Conservation (phyloP, 2,888 invertebrate species). For the Ennomos fuscantarius region DNA sequence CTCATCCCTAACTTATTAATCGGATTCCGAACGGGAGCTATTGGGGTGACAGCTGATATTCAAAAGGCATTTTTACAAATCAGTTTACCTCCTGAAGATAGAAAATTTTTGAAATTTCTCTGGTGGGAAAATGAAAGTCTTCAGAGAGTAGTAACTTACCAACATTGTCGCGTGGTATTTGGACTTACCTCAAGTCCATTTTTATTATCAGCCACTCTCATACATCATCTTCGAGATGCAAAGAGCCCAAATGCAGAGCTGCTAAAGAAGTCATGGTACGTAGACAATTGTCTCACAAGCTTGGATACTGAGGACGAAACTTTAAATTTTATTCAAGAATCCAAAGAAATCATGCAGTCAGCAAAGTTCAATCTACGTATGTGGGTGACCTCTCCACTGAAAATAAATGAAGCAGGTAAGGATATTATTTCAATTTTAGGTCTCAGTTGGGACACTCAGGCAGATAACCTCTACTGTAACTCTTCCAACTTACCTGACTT, state of each 20-base stretch:
- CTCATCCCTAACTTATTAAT: too few species aligned
- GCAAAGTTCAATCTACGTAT: slow-evolving; percentile 12
- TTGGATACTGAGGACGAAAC: slow-evolving; percentile 6
- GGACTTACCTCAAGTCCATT: slow-evolving; percentile 18
- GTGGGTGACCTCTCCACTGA: slow-evolving; percentile 10
- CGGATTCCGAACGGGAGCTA: too few species aligned
- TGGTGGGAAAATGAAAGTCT: slow-evolving; percentile 14
- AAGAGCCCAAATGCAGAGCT: too few species aligned
- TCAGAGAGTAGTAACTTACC: slow-evolving; percentile 5
- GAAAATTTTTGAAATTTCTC: slow-evolving; percentile 13
- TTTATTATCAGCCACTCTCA: slow-evolving; percentile 12
- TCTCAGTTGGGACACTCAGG: slow-evolving; percentile 7
- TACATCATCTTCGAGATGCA: slow-evolving; percentile 5
- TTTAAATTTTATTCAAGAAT: slow-evolving; percentile 3
- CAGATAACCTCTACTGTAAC: slow-evolving; percentile 11
- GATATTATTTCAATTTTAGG: slow-evolving; percentile 12
- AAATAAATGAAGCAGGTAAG: slow-evolving; percentile 11
- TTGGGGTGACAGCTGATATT: slow-evolving; percentile 14
- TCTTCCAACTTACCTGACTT: slow-evolving; percentile 1
- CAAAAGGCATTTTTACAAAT: slow-evolving; percentile 14
- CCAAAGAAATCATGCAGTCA: slow-evolving; percentile 11
- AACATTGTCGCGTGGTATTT: slow-evolving; percentile 18
- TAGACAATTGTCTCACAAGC: slow-evolving; percentile 15
- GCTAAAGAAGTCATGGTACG: slow-evolving; percentile 11
- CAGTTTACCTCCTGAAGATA: background rate